A percentile compares a stretch with the other conserved stretches of the same genome.
Conservation (phyloP, 2,888 invertebrate species). For the Cephus runcator region DNA sequence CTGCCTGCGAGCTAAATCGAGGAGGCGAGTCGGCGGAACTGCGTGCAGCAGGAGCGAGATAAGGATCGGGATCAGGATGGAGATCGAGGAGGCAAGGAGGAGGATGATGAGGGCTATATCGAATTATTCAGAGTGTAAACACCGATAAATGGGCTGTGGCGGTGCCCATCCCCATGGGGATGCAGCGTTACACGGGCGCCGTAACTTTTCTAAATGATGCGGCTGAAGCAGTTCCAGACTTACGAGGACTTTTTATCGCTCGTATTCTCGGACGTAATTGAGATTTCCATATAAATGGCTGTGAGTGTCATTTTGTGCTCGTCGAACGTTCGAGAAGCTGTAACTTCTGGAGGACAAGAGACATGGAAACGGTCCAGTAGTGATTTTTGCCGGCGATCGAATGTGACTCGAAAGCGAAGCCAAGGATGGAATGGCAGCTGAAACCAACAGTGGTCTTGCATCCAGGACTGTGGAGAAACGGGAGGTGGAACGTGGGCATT, state of each 20-base stretch:
- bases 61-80: not conserved
- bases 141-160: not conserved
- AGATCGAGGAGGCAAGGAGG: not conserved
- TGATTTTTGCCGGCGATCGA: not conserved
- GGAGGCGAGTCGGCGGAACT: not conserved
- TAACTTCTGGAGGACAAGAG: not conserved
- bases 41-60: not conserved
- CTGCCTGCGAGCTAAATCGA: not conserved
- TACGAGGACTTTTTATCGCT: not conserved
- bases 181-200: not conserved
- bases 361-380: not conserved
- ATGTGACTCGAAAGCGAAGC: slow-evolving; percentile 8
- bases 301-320: not conserved
- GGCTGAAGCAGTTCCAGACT: not conserved
- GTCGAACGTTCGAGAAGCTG: not conserved
- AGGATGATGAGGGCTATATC: not conserved
- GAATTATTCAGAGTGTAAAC: not conserved
- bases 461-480: slow-evolving; percentile 16
- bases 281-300: not conserved
- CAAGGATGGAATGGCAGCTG: slow-evolving; percentile 12
- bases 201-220: not conserved
- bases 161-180: not conserved
- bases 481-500: slow-evolving; percentile 35
- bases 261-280: not conserved
- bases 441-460: not conserved